These are phyloP conservation scores for Lucilia cuprina DNA, from an alignment of 1,140 invertebrate species.

Conservation along the genomic window DNA sequence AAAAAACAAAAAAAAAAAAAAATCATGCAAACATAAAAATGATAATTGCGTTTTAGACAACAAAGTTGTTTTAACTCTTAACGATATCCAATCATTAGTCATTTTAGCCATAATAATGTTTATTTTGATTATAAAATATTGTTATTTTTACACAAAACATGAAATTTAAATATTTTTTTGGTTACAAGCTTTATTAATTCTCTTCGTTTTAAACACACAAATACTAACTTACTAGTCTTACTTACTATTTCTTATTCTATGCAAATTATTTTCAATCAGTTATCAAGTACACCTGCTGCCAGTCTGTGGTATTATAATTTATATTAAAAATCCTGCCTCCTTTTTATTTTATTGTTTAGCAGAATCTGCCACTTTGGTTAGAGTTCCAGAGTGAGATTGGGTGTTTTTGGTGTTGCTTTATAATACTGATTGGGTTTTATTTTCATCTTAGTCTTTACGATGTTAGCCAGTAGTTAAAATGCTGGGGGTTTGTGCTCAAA, in stretches of 20 bases:
- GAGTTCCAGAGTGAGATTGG: neutral
- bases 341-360: neutral
- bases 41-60: slow-evolving; percentile 4
- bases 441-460: neutral
- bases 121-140: neutral
- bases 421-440: no score
- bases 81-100: slow-evolving; percentile 28
- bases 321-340: slow-evolving; percentile 29
- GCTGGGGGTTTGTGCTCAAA: neutral
- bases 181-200: neutral
- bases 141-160: neutral
- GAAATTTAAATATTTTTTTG: neutral
- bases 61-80: neutral
- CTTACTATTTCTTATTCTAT: slow-evolving; percentile 22
- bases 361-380: no score
- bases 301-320: slow-evolving; percentile 34
- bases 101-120: slow-evolving; percentile 2
- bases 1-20: neutral
- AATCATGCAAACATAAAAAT: no score
- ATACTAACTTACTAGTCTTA: no score
- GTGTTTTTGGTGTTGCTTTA: no score
- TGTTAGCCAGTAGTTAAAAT: slow-evolving; percentile 21
- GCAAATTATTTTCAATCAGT: slow-evolving; percentile 34
- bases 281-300: slow-evolving; percentile 34
- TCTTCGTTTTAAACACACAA: neutral